Evolutionary conservation across 2,888 invertebrate genomes (phyloP).

Genomic region (Tiliacea citrago): DNA sequence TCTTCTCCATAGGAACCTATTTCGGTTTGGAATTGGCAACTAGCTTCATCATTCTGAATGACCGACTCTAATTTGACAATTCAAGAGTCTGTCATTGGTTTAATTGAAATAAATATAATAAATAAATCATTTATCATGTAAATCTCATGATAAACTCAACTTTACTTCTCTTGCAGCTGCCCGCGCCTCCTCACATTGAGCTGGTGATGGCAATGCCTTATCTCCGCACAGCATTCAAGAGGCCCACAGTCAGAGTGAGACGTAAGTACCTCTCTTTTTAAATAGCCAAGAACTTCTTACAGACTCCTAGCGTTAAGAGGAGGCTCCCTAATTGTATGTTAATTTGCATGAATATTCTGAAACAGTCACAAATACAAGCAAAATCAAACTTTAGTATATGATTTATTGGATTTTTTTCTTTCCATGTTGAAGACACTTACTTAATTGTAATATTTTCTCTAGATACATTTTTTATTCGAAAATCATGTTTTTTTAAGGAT

Average conservation of each 20-base stretch:
- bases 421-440: too few species aligned
- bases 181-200: constrained; percentile 94
- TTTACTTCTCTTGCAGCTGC: constrained; percentile 87
- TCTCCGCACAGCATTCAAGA: constrained; percentile 91
- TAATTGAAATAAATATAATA: not conserved
- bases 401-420: too few species aligned
- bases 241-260: constrained; percentile 92
- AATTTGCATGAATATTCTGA: too few species aligned
- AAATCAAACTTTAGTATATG: too few species aligned
- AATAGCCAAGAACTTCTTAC: not conserved
- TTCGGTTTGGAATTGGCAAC: too few species aligned
- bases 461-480: too few species aligned
- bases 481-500: too few species aligned
- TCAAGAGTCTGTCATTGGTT: not conserved
- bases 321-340: too few species aligned
- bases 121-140: not conserved
- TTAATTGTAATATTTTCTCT: too few species aligned
- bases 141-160: not conserved
- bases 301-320: not conserved
- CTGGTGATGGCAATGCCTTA: constrained; percentile 93
- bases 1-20: too few species aligned
- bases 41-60: not conserved
- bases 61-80: not conserved
- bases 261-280: constrained; percentile 86
- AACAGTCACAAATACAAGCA: too few species aligned